Percentiles rank a stretch among this genome's conserved stretches.
These are phyloP conservation scores for Burhinus oedicnemus DNA, from an alignment of 2,113 vertebrate species.

Conservation along the genomic window DNA sequence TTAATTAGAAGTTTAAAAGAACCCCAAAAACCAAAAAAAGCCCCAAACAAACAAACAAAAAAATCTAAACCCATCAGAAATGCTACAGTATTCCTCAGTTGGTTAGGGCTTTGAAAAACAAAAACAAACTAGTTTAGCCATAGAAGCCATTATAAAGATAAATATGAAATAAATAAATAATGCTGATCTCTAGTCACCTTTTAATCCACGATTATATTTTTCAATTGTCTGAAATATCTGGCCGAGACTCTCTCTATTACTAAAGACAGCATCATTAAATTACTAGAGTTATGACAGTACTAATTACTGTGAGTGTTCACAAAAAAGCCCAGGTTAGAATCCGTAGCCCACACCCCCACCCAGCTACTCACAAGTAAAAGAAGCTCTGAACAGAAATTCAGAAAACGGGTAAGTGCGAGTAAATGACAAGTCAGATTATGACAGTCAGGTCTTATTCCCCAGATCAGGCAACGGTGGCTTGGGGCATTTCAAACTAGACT, in stretches of 20 bases:
- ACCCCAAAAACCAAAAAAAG: neutral
- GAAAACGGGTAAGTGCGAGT: neutral
- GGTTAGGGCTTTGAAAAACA: neutral
- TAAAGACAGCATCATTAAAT: neutral
- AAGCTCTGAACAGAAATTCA: neutral
- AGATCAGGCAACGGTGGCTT: neutral
- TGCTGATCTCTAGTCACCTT: neutral
- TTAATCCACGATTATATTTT: neutral
- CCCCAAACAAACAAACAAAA: neutral
- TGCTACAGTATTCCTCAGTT: neutral
- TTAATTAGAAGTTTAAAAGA: neutral
- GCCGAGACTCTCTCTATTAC: accelerated
- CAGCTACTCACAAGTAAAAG: neutral
- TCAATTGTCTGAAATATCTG: neutral
- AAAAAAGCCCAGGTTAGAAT: neutral
- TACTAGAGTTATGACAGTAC: neutral
- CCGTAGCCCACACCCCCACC: neutral
- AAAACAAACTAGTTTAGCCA: neutral
- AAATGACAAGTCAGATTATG: neutral
- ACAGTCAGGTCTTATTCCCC: neutral
- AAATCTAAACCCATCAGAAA: neutral
- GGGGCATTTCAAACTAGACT: neutral
- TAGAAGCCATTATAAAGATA: neutral
- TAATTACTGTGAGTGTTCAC: neutral
- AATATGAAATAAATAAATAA: neutral